Evolutionary conservation across 2,888 invertebrate genomes (phyloP).

Genomic region (Allacma fusca): DNA sequence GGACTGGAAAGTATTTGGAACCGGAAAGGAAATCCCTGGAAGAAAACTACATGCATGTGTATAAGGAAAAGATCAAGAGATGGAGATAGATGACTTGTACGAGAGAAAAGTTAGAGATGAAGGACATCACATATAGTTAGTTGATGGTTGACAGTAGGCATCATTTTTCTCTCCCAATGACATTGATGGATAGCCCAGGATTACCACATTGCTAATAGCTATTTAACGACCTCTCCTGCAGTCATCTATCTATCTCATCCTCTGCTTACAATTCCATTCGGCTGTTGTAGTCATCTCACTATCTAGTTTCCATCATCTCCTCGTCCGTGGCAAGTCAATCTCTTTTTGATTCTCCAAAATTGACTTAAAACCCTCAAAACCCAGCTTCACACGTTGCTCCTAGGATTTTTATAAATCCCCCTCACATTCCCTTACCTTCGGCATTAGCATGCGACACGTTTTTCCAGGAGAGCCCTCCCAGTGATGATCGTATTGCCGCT

Average conservation of each 20-base stretch:
- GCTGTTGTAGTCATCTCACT: not conserved
- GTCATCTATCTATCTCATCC: conserved; percentile 41
- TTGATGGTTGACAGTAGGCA: conserved; percentile 37
- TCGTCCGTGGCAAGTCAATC: conserved; percentile 6
- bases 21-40: not conserved
- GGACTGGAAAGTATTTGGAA: too few relatives aligned
- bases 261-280: conserved; percentile 21
- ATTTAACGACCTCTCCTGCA: conserved; percentile 47
- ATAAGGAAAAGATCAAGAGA: conserved; percentile 21
- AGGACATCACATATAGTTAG: conserved; percentile 22
- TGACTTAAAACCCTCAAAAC: not conserved
- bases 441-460: too few relatives aligned
- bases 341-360: not conserved
- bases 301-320: conserved; percentile 8
- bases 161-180: conserved; percentile 43
- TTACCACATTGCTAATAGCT: conserved; percentile 49
- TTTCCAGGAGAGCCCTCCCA: too few relatives aligned
- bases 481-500: too few relatives aligned
- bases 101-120: conserved; percentile 28
- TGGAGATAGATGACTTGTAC: conserved; percentile 30
- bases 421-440: not conserved
- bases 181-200: conserved; percentile 47
- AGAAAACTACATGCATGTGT: not conserved
- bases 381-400: not conserved
- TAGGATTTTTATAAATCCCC: not conserved